Evolutionary conservation across 2,113 vertebrate species (phyloP).

Genomic region (Reinhardtius hippoglossoides): DNA sequence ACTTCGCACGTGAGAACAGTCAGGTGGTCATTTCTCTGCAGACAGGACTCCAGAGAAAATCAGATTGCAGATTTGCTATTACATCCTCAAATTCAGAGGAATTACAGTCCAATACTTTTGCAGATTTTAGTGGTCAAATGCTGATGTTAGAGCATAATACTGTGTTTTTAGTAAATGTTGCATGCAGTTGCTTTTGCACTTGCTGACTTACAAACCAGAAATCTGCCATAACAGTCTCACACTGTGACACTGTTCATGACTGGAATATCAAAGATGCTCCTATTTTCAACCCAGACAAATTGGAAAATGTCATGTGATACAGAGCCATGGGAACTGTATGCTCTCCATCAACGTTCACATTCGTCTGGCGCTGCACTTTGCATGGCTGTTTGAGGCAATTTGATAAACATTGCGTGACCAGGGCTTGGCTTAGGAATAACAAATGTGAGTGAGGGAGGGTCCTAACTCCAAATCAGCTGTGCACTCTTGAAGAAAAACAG

Average conservation of each 20-base stretch:
- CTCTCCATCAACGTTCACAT: constrained; percentile 29
- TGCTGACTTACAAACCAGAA: neutral
- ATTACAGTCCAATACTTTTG: neutral
- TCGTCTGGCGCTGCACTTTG: constrained; percentile 44
- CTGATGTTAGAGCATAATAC: neutral
- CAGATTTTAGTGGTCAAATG: neutral
- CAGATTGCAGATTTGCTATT: constrained; percentile 33
- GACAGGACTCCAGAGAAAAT: constrained; percentile 33
- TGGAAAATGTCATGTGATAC: constrained; percentile 40
- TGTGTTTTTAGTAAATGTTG: too few relatives aligned
- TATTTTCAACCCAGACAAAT: constrained; percentile 47
- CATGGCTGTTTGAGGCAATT: constrained; percentile 59
- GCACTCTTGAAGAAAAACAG: constrained; percentile 56
- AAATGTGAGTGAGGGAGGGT: constrained; percentile 65
- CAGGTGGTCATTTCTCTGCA: constrained; percentile 67
- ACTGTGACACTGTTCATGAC: constrained; percentile 10
- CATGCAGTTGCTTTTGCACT: neutral
- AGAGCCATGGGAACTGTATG: constrained; percentile 22
- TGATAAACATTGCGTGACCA: constrained; percentile 78
- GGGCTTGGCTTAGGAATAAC: constrained; percentile 67
- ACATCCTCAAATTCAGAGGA: constrained; percentile 7
- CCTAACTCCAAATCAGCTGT: constrained; percentile 45
- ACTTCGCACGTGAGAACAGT: constrained; percentile 64
- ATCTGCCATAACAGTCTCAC: neutral
- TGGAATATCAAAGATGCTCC: constrained; percentile 36